Conservation (phyloP, 2,797 vertebrate genomes). For the Adelosebastes latens region DNA sequence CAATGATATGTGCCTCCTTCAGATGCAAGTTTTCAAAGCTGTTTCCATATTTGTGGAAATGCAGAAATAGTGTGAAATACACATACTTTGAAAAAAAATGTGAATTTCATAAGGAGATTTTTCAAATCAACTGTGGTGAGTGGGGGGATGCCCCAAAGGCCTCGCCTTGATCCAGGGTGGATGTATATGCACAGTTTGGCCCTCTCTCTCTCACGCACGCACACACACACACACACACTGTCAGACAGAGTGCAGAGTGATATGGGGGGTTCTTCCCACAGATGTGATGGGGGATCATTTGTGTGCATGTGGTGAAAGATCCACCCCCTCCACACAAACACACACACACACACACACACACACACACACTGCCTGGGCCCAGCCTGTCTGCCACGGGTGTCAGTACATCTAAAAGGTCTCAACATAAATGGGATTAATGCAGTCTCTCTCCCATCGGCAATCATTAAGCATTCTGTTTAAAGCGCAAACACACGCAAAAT, state of each 20-base stretch:
- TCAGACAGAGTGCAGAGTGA: constrained; percentile 50
- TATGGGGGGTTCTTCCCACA: constrained; percentile 65
- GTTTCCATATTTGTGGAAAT: constrained; percentile 69
- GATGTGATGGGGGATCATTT: constrained; percentile 73
- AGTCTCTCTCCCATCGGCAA: constrained; percentile 83
- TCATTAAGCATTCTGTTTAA: constrained; percentile 89
- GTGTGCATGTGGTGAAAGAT: constrained; percentile 61
- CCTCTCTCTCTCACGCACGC: constrained; percentile 16
- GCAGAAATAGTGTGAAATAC: constrained; percentile 67
- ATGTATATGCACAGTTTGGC: constrained; percentile 72
- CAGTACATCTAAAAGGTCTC: constrained; percentile 86
- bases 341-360: constrained; percentile 33
- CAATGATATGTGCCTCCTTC: constrained; percentile 54
- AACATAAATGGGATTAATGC: constrained; percentile 87
- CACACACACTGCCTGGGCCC: constrained; percentile 44
- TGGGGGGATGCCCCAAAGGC: constrained; percentile 72
- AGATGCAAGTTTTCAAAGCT: constrained; percentile 71
- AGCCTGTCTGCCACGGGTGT: constrained; percentile 81
- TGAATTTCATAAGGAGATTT: constrained; percentile 70
- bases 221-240: constrained; percentile 20
- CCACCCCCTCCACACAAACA: constrained; percentile 33
- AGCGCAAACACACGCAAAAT: constrained; percentile 84
- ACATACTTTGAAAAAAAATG: constrained; percentile 62
- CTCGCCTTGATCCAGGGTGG: constrained; percentile 72
- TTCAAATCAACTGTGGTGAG: constrained; percentile 66